Percentiles rank a stretch among this genome's conserved stretches.
Evolutionary conservation across 2,888 invertebrate genomes (phyloP).

Genomic region (Esperia sulphurella): DNA sequence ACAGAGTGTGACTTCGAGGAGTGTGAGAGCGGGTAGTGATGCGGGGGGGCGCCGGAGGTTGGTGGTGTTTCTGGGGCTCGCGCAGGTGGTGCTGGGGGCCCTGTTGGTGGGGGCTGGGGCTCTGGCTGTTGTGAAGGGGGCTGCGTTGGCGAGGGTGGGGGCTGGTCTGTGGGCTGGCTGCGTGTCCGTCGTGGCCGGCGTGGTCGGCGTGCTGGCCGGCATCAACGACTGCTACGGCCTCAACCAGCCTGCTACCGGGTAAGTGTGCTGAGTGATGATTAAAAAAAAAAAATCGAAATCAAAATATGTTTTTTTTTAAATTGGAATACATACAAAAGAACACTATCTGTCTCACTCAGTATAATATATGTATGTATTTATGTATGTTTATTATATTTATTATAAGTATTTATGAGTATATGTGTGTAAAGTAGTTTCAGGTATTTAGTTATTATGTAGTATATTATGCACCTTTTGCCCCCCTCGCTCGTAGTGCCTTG

Average conservation of each 20-base stretch:
- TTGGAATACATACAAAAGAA: no score
- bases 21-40: conserved; percentile 61
- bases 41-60: conserved; percentile 37
- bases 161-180: conserved; percentile 85
- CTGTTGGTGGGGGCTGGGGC: conserved; percentile 82
- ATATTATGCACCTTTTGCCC: no score
- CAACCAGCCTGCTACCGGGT: conserved; percentile 49
- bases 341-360: no score
- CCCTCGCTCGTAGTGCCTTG: no score
- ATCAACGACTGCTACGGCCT: conserved; percentile 77
- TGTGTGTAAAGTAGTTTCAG: no score
- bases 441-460: no score
- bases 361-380: no score
- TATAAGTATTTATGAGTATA: no score
- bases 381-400: no score
- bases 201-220: conserved; percentile 81
- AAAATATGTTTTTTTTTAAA: no score
- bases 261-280: conserved; percentile 26
- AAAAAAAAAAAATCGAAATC: no score
- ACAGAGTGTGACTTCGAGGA: conserved; percentile 60
- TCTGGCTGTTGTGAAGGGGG: conserved; percentile 81
- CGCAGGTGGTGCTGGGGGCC: conserved; percentile 82
- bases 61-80: conserved; percentile 77
- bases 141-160: conserved; percentile 77
- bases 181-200: conserved; percentile 80